Conservation (phyloP, 2,113 vertebrate genomes). For the Charina bottae region DNA sequence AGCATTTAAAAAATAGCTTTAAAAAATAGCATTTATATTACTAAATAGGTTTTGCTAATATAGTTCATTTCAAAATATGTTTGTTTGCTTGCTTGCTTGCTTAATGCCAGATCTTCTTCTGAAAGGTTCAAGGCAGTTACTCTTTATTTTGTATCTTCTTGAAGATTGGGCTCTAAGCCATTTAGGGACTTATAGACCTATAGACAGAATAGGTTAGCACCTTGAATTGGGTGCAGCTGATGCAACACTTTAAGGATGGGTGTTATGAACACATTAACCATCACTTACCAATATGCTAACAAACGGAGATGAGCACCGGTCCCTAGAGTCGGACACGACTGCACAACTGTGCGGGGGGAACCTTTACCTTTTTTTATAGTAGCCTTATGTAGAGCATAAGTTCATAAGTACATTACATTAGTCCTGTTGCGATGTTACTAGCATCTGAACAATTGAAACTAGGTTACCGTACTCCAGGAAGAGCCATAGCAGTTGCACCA, state of each 20-base stretch:
- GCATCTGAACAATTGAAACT: neutral
- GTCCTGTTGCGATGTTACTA: neutral
- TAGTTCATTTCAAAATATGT: neutral
- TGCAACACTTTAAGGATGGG: neutral
- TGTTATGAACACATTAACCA: neutral
- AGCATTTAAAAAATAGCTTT: neutral
- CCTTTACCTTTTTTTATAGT: no score
- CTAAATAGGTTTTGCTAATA: neutral
- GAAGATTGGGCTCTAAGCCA: neutral
- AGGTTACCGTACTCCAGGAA: neutral
- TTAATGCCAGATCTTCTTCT: neutral
- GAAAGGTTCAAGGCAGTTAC: neutral
- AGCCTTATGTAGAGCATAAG: neutral
- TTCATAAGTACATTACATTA: neutral
- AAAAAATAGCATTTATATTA: neutral
- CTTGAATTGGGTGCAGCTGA: neutral
- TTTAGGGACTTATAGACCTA: neutral
- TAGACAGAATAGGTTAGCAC: no score
- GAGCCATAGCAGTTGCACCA: neutral
- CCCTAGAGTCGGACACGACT: no score
- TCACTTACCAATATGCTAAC: no score
- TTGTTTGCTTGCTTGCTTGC: neutral
- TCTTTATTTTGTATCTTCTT: neutral
- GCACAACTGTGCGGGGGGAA: no score
- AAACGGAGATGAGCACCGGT: no score